Base-by-base conservation (phyloP, 2,113 vertebrate species). In the Cyanistes caeruleus region DNA sequence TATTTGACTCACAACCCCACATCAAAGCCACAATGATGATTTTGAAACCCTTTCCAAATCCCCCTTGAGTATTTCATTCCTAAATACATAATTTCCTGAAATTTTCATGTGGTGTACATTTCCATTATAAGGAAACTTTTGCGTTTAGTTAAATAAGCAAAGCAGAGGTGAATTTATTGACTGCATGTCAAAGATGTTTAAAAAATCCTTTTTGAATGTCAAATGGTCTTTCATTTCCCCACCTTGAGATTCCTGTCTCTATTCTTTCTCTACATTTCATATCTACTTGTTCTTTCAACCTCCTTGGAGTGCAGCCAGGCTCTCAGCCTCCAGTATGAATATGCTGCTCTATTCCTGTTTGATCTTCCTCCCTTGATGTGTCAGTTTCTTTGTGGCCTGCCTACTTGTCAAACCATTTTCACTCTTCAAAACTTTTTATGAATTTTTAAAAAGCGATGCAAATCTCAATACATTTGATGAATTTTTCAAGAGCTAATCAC, bases 281-380 rank as follows among this genome's bases (percentile, higher is more conserved):
- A 90, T 97, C 94, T 96, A 20, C 97, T 94, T 97, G 96, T 97
- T 97, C 97, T 98, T 98, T 98, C 97, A 97, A 83, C 92, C 96
- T 93, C 87, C 87, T 97, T 95, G 97, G 98, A 98, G 95, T 72
- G 87, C 72, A 97, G 97, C 97, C 97, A 97, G 96, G 48, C 94
- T 87, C 79, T 62, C 94, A 96, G 95, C 89, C 96, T 91, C 80
- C 93, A 94, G 79, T 86, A 97, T 96, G 98, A 97, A 95, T 95
- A 94, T 94, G 95, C 94, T 89, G 95, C 96, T 95, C 20, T 87
- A 87, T 85, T 97, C 84, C 95, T 84, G 75, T 98, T 98, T 98
- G 97, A 98, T 98, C 97, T 98, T 79, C 93, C 96, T 97, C 95
- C 95, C 98, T 98, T 98, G 97, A 98, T 97, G 98, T 97, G 97